These are phyloP conservation scores for Platyrinchus mystaceus DNA, from an alignment of 2,797 vertebrate species.

Conservation along the genomic window DNA sequence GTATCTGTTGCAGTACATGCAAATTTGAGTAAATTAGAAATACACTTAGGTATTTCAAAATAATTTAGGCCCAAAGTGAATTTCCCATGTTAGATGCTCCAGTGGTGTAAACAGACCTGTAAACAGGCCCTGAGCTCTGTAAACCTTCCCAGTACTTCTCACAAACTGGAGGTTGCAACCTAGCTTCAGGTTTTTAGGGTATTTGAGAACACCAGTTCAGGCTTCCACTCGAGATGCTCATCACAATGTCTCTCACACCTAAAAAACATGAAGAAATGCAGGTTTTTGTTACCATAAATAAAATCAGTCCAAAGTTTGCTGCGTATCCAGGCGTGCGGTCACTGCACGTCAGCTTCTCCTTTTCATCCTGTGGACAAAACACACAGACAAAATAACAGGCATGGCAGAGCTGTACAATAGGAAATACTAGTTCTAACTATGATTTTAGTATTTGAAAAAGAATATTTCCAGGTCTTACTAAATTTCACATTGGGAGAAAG, in stretches of 20 bases:
- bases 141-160: background rate
- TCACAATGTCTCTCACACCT: background rate
- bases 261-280: background rate
- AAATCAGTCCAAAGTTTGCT: constrained; percentile 88
- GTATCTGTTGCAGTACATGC: too few species aligned
- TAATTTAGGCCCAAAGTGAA: too few species aligned
- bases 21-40: too few species aligned
- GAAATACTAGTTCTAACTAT: background rate
- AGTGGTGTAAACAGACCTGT: too few species aligned
- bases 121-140: background rate
- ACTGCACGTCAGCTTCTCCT: constrained; percentile 88
- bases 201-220: background rate
- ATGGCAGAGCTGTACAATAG: background rate
- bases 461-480: background rate
- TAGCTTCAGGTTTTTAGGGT: background rate
- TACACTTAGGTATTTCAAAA: too few species aligned
- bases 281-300: constrained; percentile 87
- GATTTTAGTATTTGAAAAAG: background rate
- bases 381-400: background rate
- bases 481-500: background rate
- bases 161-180: background rate
- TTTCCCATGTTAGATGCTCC: too few species aligned
- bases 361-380: constrained; percentile 73
- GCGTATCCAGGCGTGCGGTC: constrained; percentile 91
- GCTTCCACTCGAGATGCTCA: background rate